Base-by-base conservation (phyloP, 2,797 vertebrate species). In the Prionace glauca region DNA sequence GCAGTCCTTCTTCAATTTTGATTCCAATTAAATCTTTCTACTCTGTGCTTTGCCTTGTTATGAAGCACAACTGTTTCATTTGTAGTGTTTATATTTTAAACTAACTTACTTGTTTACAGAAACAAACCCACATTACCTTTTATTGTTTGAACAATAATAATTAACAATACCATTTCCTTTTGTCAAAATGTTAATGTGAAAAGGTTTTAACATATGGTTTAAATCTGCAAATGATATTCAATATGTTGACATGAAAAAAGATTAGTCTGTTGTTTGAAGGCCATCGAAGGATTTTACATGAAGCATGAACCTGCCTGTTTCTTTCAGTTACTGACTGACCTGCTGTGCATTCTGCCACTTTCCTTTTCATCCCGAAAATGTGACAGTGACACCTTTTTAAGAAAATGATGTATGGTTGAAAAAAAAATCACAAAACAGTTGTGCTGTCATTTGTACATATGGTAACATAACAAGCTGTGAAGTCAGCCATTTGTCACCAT, bases 31-130 rank as follows among this genome's bases (percentile, higher is more conserved):
- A 74, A 90, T 56, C 50, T 45, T 77, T 5, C 93, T 56, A 50
- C 71, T 56, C 50, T 32, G 24, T 50, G 24, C 12, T 94, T 94
- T 56, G 26, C 29, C 50, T 32, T 77, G 12, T 74, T 10, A 77
- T 11, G 16, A 74, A 72, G 14, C 24, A 72, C 45, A 95, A 77
- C 69, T 74, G 45, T 50, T 7, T 95, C 45, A 56, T 50, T 56
- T 94, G 92, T 36, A 41, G 36, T 77, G 50, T 77, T 95, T 95
- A 26, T 32, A 77, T 74, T 77, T 92, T 92, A 92, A 95, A 95
- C 26, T 16, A 94, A 50, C 69, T 41, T 90, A 74, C 32, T 74
- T 71, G 26, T 72, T 94, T 22, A 22, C 93, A 56, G 26, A 45
- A 95, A 32, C 50, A 32, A 50, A 84, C 41, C 45, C 67, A 95